Evolutionary conservation across 2,888 invertebrate species (phyloP).

Genomic region (Ochropleura plecta): DNA sequence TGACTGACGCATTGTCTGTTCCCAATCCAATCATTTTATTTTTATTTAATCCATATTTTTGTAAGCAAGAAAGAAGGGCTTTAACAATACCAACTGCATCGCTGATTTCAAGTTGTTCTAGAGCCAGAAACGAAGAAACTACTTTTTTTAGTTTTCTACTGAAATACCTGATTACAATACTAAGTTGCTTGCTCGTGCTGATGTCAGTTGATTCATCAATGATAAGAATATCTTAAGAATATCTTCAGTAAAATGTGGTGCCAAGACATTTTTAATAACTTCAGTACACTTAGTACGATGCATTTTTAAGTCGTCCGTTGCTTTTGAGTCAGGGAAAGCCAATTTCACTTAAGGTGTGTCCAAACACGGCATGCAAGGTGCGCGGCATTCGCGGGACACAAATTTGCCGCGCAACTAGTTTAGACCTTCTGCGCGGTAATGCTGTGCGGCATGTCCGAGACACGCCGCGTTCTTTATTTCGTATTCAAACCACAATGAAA

Average conservation of each 20-base stretch:
- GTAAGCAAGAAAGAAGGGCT: constrained; percentile 1
- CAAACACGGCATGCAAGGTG: no score
- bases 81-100: constrained; percentile 6
- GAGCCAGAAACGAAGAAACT: constrained; percentile 6
- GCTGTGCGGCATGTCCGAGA: no score
- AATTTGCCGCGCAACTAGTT: no score
- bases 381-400: no score
- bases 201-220: constrained; percentile 29
- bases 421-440: no score
- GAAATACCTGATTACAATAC: constrained; percentile 12
- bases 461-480: no score
- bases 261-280: constrained; percentile 44
- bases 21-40: constrained; percentile 4
- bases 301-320: constrained; percentile 36
- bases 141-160: constrained; percentile 3
- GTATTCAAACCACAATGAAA: no score
- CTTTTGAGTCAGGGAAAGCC: constrained; percentile 37
- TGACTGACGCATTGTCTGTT: constrained; percentile 4
- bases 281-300: constrained; percentile 39
- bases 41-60: neutral
- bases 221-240: constrained; percentile 1
- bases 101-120: constrained; percentile 2
- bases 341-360: constrained; percentile 21
- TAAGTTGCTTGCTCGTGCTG: constrained; percentile 51
- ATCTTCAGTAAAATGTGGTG: no score